phyloP scores from a whole-genome alignment of 2,797 vertebrate species.

The Peromyscus melanophrys region DNA sequence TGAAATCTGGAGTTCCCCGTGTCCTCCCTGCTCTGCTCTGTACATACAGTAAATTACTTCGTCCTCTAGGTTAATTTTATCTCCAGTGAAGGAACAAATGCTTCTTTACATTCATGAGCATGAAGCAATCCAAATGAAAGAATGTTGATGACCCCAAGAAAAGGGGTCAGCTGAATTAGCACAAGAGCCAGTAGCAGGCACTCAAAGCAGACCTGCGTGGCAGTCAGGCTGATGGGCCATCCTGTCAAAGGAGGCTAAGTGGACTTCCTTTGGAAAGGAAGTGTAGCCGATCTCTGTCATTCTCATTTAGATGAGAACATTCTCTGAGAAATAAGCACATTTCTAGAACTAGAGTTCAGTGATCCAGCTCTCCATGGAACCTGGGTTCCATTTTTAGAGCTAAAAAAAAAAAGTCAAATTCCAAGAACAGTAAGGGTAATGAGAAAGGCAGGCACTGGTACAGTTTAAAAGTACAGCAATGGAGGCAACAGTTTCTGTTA shows the following conservation, averaged over 20 bases:
- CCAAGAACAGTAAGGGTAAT: neutral
- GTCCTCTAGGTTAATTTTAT: conserved; percentile 38
- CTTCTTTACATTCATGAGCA: neutral
- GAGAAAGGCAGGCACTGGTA: neutral
- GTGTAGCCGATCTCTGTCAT: accelerated
- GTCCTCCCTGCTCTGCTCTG: neutral
- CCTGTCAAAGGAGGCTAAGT: conserved; percentile 9
- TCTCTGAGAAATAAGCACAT: neutral
- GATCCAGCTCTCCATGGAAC: neutral
- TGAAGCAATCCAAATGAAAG: conserved; percentile 21
- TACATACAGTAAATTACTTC: conserved; percentile 5
- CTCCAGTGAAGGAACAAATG: conserved; percentile 9
- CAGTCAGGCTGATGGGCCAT: no score
- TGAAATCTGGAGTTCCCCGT: neutral
- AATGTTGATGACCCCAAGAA: neutral
- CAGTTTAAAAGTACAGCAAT: neutral
- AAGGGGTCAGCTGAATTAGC: neutral
- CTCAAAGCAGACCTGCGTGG: neutral
- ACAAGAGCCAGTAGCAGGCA: neutral
- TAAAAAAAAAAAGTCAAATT: neutral
- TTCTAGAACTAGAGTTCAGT: neutral
- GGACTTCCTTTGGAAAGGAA: neutral
- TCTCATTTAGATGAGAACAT: neutral
- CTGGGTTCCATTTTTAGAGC: neutral
- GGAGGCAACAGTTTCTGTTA: neutral